Evolutionary conservation across 2,797 vertebrate species (phyloP), one percentile per base, ranked within the genome.

Genomic region (Sebastiscus albofasciatus): DNA sequence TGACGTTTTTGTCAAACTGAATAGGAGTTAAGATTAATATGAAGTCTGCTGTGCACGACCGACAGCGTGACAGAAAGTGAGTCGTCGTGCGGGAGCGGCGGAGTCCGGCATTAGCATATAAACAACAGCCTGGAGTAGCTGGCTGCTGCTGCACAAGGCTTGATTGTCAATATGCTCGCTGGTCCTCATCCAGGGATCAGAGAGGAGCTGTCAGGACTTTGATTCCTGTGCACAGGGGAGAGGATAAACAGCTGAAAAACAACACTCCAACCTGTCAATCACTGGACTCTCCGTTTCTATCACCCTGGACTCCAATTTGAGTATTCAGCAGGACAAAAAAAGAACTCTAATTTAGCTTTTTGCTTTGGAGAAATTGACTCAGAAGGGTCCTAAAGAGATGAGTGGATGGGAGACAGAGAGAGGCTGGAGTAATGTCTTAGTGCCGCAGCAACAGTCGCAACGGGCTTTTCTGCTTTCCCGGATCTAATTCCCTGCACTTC

Each of bases 141-240:
- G 87, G 72, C 72, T 67, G 77, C 77, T 77, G 72, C 82, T 75
- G 80, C 83, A 83, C 55, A 69, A 75, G 71, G 73, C 89, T 83
- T 75, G 42, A 81, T 82, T 87, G 89, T 91, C 93, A 90, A 93
- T 93, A 90, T 86, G 89, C 74, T 91, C 61, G 56, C 88, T 92
- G 83, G 93, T 92, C 82, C 90, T 91, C 87, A 90, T 93, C 92
- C 84, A 89, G 87, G 75, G 84, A 93, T 90, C 87, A 91, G 84
- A 90, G 79, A 70, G 61, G 75, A 77, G 81, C 86, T 90, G 92
- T 89, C 90, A 90, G 84, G 83, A 83, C 88, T 91, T 86, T 89
- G 90, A 85, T 90, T 92, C 87, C 81, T 73, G 76, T 81, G 85
- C 85, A 87, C 79, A 67, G 69, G 64, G 67, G 83, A 90, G 85